A percentile compares a stretch with the other conserved stretches of the same genome.
Evolutionary conservation across 2,797 vertebrate genomes (phyloP).

Genomic region (Leptodactylus fallax): DNA sequence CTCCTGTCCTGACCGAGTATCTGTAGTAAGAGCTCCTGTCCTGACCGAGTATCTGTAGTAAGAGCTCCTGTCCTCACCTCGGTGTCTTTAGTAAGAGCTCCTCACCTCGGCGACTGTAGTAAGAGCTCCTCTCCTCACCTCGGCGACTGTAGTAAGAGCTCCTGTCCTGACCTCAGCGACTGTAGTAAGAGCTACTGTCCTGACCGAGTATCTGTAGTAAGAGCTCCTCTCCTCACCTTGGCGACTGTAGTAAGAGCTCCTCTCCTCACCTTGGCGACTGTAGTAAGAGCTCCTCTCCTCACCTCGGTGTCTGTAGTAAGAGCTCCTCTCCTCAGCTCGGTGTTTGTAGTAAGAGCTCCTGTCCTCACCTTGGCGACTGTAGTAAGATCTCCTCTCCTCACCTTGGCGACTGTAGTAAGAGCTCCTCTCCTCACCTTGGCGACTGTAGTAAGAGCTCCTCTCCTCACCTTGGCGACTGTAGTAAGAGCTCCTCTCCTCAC

Average conservation of each 20-base stretch:
- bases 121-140: not conserved
- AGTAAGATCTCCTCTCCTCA: too few relatives aligned
- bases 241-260: not conserved
- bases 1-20: not conserved
- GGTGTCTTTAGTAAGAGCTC: not conserved
- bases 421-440: not conserved
- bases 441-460: not conserved
- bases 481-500: too few relatives aligned
- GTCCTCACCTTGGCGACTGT: not conserved
- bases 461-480: not conserved
- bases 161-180: not conserved
- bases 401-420: not conserved
- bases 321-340: too few relatives aligned
- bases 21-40: too few relatives aligned
- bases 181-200: not conserved
- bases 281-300: not conserved
- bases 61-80: not conserved
- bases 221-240: not conserved
- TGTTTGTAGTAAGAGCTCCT: not conserved
- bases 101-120: not conserved
- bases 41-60: not conserved
- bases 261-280: not conserved
- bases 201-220: too few relatives aligned
- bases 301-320: too few relatives aligned
- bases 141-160: too few relatives aligned